Evolutionary conservation across 1,140 invertebrate genomes (phyloP).

Genomic region (Papilio dardanus): DNA sequence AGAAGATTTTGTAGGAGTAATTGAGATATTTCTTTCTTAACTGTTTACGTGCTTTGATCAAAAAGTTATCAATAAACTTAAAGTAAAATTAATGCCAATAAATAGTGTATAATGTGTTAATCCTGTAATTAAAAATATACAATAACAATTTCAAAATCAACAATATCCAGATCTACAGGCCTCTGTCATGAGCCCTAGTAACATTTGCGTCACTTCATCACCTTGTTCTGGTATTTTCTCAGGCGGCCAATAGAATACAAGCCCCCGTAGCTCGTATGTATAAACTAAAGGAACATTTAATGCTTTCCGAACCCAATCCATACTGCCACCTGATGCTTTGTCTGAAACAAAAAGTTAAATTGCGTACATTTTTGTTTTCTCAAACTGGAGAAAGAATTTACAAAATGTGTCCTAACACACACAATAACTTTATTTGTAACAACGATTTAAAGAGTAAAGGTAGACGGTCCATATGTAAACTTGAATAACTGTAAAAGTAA

Average conservation of each 20-base stretch:
- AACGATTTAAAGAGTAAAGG: too few relatives aligned
- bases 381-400: too few relatives aligned
- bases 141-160: constrained; percentile 24
- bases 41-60: background rate
- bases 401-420: too few relatives aligned
- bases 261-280: constrained; percentile 87
- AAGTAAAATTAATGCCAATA: background rate
- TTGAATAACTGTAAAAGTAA: too few relatives aligned
- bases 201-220: constrained; percentile 72
- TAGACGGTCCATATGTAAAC: too few relatives aligned
- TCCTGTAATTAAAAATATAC: background rate
- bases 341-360: constrained; percentile 57
- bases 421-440: too few relatives aligned
- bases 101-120: background rate
- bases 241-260: constrained; percentile 69
- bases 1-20: too few relatives aligned
- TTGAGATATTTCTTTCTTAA: too few relatives aligned
- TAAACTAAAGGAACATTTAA: constrained; percentile 86
- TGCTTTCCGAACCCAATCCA: constrained; percentile 89
- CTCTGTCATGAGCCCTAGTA: constrained; percentile 61
- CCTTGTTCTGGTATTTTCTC: constrained; percentile 66
- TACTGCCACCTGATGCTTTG: constrained; percentile 83
- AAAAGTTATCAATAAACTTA: background rate
- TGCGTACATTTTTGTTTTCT: too few relatives aligned
- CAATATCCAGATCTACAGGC: constrained; percentile 61